A percentile compares a stretch with the other conserved stretches of the same genome.
Evolutionary conservation across 2,113 vertebrate species (phyloP).

Genomic region (Canis aureus): DNA sequence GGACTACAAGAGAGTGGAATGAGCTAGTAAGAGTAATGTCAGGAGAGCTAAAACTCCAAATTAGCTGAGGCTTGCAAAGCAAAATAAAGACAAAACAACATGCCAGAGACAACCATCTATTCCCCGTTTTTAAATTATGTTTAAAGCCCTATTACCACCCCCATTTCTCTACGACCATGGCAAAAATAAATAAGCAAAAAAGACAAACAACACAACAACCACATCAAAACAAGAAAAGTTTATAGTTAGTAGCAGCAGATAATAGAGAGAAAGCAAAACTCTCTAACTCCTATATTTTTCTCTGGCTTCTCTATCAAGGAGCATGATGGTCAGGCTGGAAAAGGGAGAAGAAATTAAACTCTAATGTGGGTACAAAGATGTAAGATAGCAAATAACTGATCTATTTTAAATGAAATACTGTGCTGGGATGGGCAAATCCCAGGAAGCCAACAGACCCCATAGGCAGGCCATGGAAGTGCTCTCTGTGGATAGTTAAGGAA

Average conservation of each 20-base stretch:
- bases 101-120: slow-evolving; percentile 3
- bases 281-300: slow-evolving; percentile 36
- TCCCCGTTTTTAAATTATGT: not conserved
- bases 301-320: slow-evolving; percentile 64
- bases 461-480: slow-evolving; percentile 44
- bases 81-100: slow-evolving; percentile 63
- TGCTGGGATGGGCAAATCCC: slow-evolving; percentile 44
- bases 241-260: not conserved
- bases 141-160: not conserved
- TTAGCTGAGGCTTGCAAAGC: slow-evolving; percentile 29
- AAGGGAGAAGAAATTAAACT: slow-evolving; percentile 72
- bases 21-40: slow-evolving; percentile 52
- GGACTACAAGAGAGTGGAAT: slow-evolving; percentile 62
- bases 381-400: slow-evolving; percentile 53
- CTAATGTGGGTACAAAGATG: slow-evolving; percentile 61
- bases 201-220: slow-evolving; percentile 44
- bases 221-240: slow-evolving; percentile 52
- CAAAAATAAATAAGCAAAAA: slow-evolving; percentile 62
- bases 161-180: slow-evolving; percentile 46
- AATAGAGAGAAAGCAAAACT: slow-evolving; percentile 66
- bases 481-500: not conserved
- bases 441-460: slow-evolving; percentile 49
- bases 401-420: slow-evolving; percentile 20
- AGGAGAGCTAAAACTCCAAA: slow-evolving; percentile 52
- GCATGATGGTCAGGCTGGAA: slow-evolving; percentile 44